These are phyloP conservation scores for Megaustenia siamemsis DNA, from an alignment of 2,888 invertebrate genomes.

Conservation along the genomic window DNA sequence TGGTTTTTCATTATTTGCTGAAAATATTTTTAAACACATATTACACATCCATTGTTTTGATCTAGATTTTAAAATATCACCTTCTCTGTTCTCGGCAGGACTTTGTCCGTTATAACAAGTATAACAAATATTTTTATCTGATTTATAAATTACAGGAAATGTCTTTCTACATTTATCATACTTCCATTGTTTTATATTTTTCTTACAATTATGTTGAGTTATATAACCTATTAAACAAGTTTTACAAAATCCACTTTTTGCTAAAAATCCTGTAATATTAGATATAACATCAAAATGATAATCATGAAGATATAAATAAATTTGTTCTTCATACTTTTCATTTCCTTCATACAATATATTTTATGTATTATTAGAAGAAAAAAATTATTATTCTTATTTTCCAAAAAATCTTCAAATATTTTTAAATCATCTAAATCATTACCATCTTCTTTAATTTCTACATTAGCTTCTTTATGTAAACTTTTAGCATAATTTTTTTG, in stretches of 20 bases:
- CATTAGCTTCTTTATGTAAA: slow-evolving; percentile 3
- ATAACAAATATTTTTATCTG: no score
- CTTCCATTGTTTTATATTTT: neutral
- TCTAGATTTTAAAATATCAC: no score
- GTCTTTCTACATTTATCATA: slow-evolving; percentile 5
- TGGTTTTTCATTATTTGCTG: slow-evolving; percentile 5
- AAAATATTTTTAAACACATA: neutral
- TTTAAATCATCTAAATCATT: slow-evolving; percentile 18
- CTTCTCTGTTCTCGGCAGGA: no score
- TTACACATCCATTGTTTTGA: no score
- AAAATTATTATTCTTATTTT: slow-evolving; percentile 23
- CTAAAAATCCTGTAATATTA: slow-evolving; percentile 16
- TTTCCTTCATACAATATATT: slow-evolving; percentile 13
- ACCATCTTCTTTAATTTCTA: slow-evolving; percentile 9
- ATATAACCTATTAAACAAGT: neutral
- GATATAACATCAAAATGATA: neutral
- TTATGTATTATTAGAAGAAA: slow-evolving; percentile 6
- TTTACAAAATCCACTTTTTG: neutral
- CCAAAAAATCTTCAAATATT: neutral
- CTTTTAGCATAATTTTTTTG: neutral
- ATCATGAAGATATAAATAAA: neutral
- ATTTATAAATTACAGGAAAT: slow-evolving; percentile 1
- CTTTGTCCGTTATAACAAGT: no score
- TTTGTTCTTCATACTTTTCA: neutral
- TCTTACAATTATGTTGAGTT: neutral